Evolutionary conservation across 2,113 vertebrate genomes (phyloP).

Genomic region (Cyanoderma ruficeps): DNA sequence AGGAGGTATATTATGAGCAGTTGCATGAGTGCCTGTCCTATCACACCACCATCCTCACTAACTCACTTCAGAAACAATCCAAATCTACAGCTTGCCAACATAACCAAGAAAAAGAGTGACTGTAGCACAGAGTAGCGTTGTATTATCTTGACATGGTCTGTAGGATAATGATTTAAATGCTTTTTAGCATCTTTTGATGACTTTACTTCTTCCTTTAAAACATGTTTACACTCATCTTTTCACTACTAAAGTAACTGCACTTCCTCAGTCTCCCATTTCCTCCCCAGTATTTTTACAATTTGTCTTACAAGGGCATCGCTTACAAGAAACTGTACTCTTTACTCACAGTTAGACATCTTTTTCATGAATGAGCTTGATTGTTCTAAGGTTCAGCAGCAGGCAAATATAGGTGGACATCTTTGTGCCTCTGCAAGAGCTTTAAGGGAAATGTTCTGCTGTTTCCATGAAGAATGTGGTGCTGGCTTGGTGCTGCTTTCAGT

Average conservation of each 20-base stretch:
- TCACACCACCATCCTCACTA: neutral
- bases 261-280: neutral
- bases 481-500: neutral
- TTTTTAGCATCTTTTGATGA: neutral
- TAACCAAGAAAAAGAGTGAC: neutral
- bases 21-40: neutral
- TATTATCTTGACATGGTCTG: neutral
- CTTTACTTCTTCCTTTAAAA: neutral
- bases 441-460: neutral
- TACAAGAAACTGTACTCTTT: neutral
- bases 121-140: neutral
- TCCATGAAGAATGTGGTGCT: neutral
- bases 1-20: neutral
- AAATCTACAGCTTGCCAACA: neutral
- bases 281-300: neutral
- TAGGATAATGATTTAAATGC: neutral
- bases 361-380: neutral
- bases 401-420: neutral
- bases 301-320: neutral
- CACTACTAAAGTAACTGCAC: neutral
- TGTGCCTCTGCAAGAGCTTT: neutral
- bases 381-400: neutral
- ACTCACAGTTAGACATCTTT: neutral
- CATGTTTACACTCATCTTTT: neutral
- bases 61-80: neutral